Base-by-base conservation (phyloP, 2,113 vertebrate genomes). In the Macrotis lagotis region DNA sequence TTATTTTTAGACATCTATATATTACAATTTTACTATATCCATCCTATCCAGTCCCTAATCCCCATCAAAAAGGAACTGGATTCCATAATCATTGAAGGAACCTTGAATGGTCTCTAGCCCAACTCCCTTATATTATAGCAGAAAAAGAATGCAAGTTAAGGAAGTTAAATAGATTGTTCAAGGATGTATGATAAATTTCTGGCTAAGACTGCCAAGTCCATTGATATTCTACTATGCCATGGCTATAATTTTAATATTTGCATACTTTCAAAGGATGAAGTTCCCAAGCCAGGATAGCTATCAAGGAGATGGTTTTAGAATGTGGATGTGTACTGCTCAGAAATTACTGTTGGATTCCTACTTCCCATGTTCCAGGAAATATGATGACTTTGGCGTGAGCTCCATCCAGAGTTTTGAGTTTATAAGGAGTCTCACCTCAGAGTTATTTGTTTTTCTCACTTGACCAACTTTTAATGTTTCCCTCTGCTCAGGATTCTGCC, bases 341-440 rank as follows among this genome's bases (percentile, higher is more conserved):
- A 98, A 97, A 91, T 95, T 97, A 92, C 91, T 97, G 94, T 95
- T 98, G 97, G 97, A 97, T 98, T 97, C 97, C 97, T 97, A 92
- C 94, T 97, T 96, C 90, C 91, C 96, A 92, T 97, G 92, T 98
- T 98, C 97, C 97, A 97, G 96, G 98, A 98, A 98, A 90, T 95
- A 31, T 96, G 96, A 95, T 97, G 91, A 96, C 97, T 97, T 98
- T 98, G 98, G 97, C 97, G 98, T 51, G 94, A 95, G 95, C 88
- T 96, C 96, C 96, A 95, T 97, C 95, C 91, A 96, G 96, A 98
- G 96, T 96, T 98, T 98, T 98, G 55, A 3, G 95, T 98, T 98
- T 98, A 98, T 98, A 97, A 98, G 96, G 94, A 98, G 95, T 94
- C 96, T 98, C 97, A 97, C 95, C 98, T 98, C 97, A 98, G 97